These are phyloP conservation scores for Keiferia lycopersicella DNA, from an alignment of 2,888 invertebrate genomes.

Conservation along the genomic window DNA sequence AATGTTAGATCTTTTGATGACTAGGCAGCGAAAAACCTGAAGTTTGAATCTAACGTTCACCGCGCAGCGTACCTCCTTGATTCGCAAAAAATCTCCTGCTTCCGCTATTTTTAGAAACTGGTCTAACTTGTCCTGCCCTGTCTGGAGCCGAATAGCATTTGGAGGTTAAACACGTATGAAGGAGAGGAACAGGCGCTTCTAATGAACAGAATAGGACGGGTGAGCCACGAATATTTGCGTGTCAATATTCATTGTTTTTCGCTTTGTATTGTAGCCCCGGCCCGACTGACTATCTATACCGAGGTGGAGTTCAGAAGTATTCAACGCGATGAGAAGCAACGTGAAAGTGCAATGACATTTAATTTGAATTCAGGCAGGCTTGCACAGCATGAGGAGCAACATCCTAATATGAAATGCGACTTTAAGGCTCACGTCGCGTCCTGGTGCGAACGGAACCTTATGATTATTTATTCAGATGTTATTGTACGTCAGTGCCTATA, in stretches of 20 bases:
- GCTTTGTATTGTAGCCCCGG: constrained; percentile 4
- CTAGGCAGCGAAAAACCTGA: not conserved
- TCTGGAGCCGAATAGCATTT: constrained; percentile 74
- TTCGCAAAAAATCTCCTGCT: constrained; percentile 63
- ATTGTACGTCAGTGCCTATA: no score
- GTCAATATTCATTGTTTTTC: constrained; percentile 53
- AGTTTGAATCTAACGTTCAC: constrained; percentile 4
- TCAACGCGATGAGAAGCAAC: not conserved
- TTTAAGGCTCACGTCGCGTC: no score
- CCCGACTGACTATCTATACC: not conserved
- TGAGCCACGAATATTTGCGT: constrained; percentile 69
- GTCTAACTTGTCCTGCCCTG: constrained; percentile 68
- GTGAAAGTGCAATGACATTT: not conserved
- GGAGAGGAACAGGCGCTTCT: constrained; percentile 60
- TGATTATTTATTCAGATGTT: no score
- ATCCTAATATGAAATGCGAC: no score
- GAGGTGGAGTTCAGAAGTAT: not conserved
- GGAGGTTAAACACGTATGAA: constrained; percentile 75
- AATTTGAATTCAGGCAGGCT: not conserved
- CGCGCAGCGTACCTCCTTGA: constrained; percentile 46
- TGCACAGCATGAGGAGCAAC: no score
- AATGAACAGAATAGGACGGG: constrained; percentile 66
- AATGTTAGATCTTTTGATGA: no score
- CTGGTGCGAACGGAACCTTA: no score
- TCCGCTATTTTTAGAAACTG: constrained; percentile 78